Percentiles rank a stretch among this genome's conserved stretches.
Evolutionary conservation across 2,113 vertebrate genomes (phyloP).

Genomic region (Bambusicola thoracicus): DNA sequence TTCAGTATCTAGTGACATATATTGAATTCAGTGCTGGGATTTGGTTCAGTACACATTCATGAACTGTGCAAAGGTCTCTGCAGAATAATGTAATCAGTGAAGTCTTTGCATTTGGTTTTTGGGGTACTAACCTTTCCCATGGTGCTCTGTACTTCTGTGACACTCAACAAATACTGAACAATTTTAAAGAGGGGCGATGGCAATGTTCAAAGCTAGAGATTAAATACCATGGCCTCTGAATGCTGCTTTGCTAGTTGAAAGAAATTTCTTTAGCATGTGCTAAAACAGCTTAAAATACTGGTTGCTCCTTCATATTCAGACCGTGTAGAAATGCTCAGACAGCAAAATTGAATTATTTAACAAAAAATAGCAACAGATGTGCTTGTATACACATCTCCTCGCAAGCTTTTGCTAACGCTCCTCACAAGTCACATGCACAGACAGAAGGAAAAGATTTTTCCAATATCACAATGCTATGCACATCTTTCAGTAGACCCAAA

Average conservation of each 20-base stretch:
- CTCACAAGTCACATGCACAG: not conserved
- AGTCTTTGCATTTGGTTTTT: not conserved
- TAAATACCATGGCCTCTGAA: not conserved
- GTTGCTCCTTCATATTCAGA: not conserved
- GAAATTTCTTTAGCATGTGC: not conserved
- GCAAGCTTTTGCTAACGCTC: not conserved
- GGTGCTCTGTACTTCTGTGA: not conserved
- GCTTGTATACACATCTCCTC: not conserved
- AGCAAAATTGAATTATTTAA: conserved; percentile 7
- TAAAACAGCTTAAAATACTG: not conserved
- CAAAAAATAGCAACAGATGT: not conserved
- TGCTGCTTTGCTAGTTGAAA: not conserved
- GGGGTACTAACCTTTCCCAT: not conserved
- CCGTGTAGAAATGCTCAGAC: not conserved
- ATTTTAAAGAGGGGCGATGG: not conserved
- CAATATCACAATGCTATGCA: not conserved
- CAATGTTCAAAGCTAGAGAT: not conserved
- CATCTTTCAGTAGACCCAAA: not conserved
- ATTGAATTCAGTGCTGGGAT: not conserved
- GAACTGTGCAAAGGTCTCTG: conserved; percentile 20
- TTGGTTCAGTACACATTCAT: not conserved
- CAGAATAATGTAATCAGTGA: not conserved
- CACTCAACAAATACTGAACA: not conserved
- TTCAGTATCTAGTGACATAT: not conserved
- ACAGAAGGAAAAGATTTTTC: not conserved